Percentiles rank a stretch among this genome's conserved stretches.
Conservation (phyloP, 2,797 vertebrate species). For the Siniperca undulata region DNA sequence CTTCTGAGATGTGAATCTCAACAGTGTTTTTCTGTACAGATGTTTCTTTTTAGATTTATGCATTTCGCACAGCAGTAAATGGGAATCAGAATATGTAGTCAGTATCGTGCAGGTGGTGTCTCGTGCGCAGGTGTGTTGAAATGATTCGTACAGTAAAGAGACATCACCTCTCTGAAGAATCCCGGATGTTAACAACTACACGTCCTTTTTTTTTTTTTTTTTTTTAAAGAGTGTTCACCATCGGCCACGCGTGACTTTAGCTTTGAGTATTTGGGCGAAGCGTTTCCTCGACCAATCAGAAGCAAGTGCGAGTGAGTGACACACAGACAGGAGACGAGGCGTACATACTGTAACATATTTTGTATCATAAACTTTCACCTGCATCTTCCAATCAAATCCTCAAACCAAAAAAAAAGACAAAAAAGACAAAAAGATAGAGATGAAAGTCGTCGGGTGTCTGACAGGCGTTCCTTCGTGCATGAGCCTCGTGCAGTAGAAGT, state of each 20-base stretch:
- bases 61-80: no score
- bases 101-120: neutral
- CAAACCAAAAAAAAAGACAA: slow-evolving; percentile 43
- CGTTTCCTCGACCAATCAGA: slow-evolving; percentile 39
- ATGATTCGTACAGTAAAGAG: neutral
- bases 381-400: slow-evolving; percentile 80
- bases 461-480: slow-evolving; percentile 78
- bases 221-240: neutral
- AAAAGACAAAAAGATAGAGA: slow-evolving; percentile 22
- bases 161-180: neutral
- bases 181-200: no score
- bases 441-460: slow-evolving; percentile 38
- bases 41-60: no score
- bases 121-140: neutral
- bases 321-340: slow-evolving; percentile 39
- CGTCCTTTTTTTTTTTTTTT: neutral
- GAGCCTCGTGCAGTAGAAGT: slow-evolving; percentile 84
- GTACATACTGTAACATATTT: slow-evolving; percentile 87
- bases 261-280: neutral
- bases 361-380: slow-evolving; percentile 87
- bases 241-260: neutral
- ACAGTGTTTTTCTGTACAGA: no score
- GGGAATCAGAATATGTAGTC: neutral
- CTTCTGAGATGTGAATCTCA: no score
- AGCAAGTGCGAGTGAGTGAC: slow-evolving; percentile 23